These are phyloP conservation scores for Bimastos eiseni DNA, from an alignment of 2,888 invertebrate species.

Conservation along the genomic window DNA sequence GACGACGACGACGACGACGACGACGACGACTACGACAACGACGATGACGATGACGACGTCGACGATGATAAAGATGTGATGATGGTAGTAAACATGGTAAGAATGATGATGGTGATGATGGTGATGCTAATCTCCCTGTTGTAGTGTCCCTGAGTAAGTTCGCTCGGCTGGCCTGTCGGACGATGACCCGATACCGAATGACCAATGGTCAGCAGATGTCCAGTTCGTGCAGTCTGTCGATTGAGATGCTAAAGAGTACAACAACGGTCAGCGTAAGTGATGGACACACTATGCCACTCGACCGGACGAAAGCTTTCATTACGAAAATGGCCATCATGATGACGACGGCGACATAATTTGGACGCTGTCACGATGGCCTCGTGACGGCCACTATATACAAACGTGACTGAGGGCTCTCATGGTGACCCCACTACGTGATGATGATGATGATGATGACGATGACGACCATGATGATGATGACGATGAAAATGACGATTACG, in stretches of 20 bases:
- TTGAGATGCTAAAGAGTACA: constrained; percentile 14
- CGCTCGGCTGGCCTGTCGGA: not conserved
- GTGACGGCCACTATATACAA: not conserved
- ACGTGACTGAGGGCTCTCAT: not conserved
- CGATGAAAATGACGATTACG: too few relatives aligned
- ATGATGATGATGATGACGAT: too few relatives aligned
- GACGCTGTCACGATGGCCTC: not conserved
- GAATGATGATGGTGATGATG: constrained; percentile 35
- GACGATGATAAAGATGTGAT: not conserved
- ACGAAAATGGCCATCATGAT: not conserved
- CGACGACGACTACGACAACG: constrained; percentile 26
- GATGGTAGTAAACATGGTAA: not conserved
- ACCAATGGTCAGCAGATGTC: constrained; percentile 4
- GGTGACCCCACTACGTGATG: too few relatives aligned
- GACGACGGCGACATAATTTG: not conserved
- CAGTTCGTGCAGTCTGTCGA: constrained; percentile 14
- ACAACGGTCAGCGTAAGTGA: constrained; percentile 19
- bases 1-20: constrained; percentile 23
- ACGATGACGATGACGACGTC: constrained; percentile 20
- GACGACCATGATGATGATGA: too few relatives aligned
- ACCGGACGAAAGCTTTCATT: not conserved
- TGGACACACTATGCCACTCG: not conserved
- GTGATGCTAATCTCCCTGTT: constrained; percentile 28
- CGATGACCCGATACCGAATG: not conserved
- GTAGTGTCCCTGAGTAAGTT: constrained; percentile 17